Evolutionary conservation across 2,888 invertebrate species (phyloP).

Genomic region (Mimumesa dahlbomi): DNA sequence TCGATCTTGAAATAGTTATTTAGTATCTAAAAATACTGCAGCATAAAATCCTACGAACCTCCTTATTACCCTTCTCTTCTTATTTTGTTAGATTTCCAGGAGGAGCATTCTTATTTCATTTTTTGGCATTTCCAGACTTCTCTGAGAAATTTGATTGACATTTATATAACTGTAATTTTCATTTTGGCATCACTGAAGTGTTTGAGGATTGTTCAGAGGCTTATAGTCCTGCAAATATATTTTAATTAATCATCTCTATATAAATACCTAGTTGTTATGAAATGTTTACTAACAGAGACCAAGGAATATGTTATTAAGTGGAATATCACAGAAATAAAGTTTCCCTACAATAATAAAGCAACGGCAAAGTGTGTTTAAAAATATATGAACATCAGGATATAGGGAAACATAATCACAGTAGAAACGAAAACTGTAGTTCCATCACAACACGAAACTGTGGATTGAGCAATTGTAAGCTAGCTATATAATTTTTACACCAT

Average conservation of each 20-base stretch:
- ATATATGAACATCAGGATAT: no score
- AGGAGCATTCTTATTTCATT: background rate
- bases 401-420: no score
- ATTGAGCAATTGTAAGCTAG: slow-evolving; percentile 14
- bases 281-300: background rate
- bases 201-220: slow-evolving; percentile 70
- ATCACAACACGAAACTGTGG: background rate
- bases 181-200: slow-evolving; percentile 59
- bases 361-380: no score
- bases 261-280: background rate
- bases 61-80: slow-evolving; percentile 3
- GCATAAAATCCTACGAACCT: slow-evolving; percentile 20
- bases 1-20: slow-evolving; percentile 27
- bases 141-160: background rate
- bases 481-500: slow-evolving; percentile 37
- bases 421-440: no score
- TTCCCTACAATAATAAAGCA: no score
- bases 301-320: background rate
- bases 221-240: slow-evolving; percentile 73
- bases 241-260: background rate
- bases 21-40: slow-evolving; percentile 49
- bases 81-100: slow-evolving; percentile 7
- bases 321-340: no score
- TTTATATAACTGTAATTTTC: background rate
- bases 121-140: slow-evolving; percentile 4